phyloP scores from a whole-genome alignment of 2,113 vertebrate genomes.

The Ramphastos sulfuratus region DNA sequence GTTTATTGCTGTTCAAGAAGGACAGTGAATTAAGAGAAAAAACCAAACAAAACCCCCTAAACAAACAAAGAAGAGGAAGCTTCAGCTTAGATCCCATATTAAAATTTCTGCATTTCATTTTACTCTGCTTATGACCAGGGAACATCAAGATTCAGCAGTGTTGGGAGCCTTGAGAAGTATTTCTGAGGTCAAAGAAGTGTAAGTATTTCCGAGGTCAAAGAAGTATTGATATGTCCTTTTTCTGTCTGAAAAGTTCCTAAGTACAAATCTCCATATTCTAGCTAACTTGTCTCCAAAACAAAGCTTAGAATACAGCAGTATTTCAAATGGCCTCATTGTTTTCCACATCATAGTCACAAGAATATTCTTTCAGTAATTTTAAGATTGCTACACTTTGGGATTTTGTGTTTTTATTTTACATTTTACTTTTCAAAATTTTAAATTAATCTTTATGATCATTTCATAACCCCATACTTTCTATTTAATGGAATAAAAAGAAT shows the following conservation, averaged over 20 bases:
- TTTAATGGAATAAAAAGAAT: background rate
- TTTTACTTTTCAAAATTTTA: background rate
- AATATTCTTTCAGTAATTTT: background rate
- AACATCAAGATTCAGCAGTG: background rate
- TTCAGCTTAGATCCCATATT: background rate
- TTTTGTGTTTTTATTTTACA: background rate
- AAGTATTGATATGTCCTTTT: fast-evolving
- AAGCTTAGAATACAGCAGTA: background rate
- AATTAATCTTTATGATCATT: background rate
- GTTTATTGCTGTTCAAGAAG: background rate
- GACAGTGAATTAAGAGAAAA: background rate
- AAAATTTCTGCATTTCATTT: background rate
- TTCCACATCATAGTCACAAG: background rate
- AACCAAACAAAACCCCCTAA: background rate
- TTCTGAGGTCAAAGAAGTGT: background rate
- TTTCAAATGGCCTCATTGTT: background rate
- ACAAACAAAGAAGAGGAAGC: background rate
- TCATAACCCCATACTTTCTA: background rate
- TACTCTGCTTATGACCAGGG: fast-evolving
- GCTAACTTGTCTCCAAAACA: background rate
- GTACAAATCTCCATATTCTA: background rate
- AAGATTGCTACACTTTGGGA: background rate
- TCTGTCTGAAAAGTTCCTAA: background rate
- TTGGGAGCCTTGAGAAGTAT: background rate
- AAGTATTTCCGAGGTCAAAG: too few species aligned